Evolutionary conservation across 1,140 invertebrate genomes (phyloP), one percentile per base, ranked within the genome.

Genomic region (Drosophila sulfurigaster): DNA sequence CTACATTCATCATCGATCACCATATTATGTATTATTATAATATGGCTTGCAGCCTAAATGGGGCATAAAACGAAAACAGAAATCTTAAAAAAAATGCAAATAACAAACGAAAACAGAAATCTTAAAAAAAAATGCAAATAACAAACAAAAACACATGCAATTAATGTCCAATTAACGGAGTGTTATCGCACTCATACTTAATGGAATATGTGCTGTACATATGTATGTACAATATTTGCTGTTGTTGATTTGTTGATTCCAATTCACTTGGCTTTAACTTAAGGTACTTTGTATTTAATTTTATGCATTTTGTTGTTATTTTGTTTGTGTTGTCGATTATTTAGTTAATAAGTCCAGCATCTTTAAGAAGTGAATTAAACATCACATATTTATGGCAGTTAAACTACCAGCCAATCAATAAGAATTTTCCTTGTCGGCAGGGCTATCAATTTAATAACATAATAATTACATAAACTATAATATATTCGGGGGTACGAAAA

Each of bases 291-390:
- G 28, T 45, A 58, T 58, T n/a, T 41, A 57, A 30, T 35, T 54
- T 28, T 60, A 60, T 56, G 65, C 71, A 74, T 74, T 74, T 74
- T 68, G 71, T 74, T 74, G 48, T 67, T 20, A 20, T 20, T 65
- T 68, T 60, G 10, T 38, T 10, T 38, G 35, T 38, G 35, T 38
- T 38, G 6, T 38, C 64, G 41, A 67, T 67, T 74, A 54, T 74
- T 74, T 74, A 74, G 71, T 68, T 20, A 68, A 30, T 68, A 74
- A 60, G 56, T 28, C 20, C 7, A 48, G 45, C 16, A 38, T 13
- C 32, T 35, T 30, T 13, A 48, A 74, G 25, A 56, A 62, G 28
- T 38, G 49, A 69, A 62, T 28, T 69, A 56, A 74, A 43, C 38
- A 38, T 8, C 35, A 38, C 35, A 56, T 32, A 62, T 56, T 74